These are phyloP conservation scores for Patella pellucida DNA, from an alignment of 2,888 invertebrate genomes.

Conservation along the genomic window DNA sequence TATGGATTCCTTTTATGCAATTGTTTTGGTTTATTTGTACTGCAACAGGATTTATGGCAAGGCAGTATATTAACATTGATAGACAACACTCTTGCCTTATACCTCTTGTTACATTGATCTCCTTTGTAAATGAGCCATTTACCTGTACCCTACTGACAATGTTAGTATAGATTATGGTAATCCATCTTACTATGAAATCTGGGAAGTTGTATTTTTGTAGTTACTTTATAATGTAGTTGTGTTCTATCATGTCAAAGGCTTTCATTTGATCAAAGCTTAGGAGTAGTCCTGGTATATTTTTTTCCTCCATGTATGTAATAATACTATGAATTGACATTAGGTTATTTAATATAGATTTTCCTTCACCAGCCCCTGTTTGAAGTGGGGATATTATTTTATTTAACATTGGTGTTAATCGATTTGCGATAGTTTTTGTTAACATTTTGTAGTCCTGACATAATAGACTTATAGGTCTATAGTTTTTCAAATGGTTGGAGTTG, in stretches of 20 bases:
- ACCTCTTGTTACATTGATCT: not conserved
- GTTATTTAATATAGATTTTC: not conserved
- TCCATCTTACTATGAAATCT: not conserved
- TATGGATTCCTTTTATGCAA: not conserved
- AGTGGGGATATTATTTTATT: too few relatives aligned
- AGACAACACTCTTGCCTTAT: not conserved
- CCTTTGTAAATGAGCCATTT: not conserved
- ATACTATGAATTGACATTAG: not conserved
- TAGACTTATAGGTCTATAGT: not conserved
- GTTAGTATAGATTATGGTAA: not conserved
- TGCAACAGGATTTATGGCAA: not conserved
- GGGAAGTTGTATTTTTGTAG: not conserved
- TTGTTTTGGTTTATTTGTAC: not conserved
- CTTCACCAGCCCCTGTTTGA: not conserved
- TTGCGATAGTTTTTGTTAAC: not conserved
- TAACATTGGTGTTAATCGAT: not conserved
- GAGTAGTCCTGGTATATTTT: not conserved
- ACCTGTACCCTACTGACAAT: not conserved
- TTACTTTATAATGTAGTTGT: not conserved
- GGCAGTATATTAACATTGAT: not conserved
- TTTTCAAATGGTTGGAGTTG: not conserved
- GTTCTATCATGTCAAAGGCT: not conserved
- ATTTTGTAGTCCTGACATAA: not conserved
- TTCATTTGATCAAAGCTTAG: not conserved
- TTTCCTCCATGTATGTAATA: not conserved